Percentiles rank a stretch among this genome's conserved stretches.
Evolutionary conservation across 2,113 vertebrate genomes (phyloP).

Genomic region (Calidris pygmaea): DNA sequence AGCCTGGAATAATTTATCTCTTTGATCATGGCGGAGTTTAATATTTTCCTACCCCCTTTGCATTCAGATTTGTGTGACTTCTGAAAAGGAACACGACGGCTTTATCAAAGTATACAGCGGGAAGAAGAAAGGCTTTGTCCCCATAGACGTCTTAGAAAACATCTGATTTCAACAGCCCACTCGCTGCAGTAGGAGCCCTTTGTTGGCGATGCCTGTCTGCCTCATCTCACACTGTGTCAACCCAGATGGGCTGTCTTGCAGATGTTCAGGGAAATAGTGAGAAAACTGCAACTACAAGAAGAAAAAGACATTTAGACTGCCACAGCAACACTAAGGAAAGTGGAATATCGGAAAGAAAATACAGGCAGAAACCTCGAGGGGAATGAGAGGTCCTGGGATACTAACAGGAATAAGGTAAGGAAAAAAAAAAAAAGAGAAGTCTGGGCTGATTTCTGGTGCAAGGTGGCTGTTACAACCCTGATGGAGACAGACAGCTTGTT

Average conservation of each 20-base stretch:
- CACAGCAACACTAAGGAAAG: conserved; percentile 1
- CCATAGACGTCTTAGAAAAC: conserved; percentile 88
- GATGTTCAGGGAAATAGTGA: conserved; percentile 59
- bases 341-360: background rate
- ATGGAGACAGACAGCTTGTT: conserved; percentile 18
- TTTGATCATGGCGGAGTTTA: background rate
- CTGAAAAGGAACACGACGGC: conserved; percentile 85
- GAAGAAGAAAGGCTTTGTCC: conserved; percentile 93
- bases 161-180: conserved; percentile 78
- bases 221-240: conserved; percentile 71
- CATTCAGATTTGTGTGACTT: conserved; percentile 89
- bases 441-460: conserved; percentile 26
- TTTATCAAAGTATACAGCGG: conserved; percentile 92
- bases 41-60: conserved; percentile 14
- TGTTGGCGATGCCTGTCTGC: conserved; percentile 48
- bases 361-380: background rate
- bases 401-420: conserved; percentile 16
- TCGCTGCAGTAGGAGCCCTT: conserved; percentile 52
- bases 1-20: background rate
- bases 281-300: conserved; percentile 48
- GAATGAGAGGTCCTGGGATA: background rate
- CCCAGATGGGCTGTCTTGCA: conserved; percentile 62
- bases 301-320: conserved; percentile 50
- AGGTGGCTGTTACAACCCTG: background rate
- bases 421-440: background rate